phyloP scores from a whole-genome alignment of 2,797 vertebrate species.

The Cirrhinus mrigala region DNA sequence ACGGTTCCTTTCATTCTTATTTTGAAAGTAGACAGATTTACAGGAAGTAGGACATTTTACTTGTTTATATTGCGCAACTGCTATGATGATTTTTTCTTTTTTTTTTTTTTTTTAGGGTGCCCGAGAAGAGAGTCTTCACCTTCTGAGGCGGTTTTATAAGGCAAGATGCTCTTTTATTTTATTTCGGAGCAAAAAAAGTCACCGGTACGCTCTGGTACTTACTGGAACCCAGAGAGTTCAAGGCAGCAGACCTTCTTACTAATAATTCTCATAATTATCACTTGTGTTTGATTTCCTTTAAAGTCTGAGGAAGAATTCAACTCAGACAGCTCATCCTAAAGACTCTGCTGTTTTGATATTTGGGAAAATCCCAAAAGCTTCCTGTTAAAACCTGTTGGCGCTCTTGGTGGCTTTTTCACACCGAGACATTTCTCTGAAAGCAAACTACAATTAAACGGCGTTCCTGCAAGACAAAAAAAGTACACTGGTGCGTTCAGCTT shows the following conservation, averaged over 20 bases:
- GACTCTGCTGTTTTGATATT: constrained; percentile 15
- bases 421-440: constrained; percentile 17
- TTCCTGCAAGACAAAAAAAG: background rate
- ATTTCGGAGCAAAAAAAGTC: background rate
- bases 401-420: background rate
- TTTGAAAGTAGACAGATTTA: constrained; percentile 25
- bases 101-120: constrained; percentile 89
- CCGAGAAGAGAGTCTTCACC: constrained; percentile 94
- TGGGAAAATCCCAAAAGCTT: constrained; percentile 35
- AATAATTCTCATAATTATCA: background rate
- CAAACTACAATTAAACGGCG: background rate
- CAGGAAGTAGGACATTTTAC: background rate
- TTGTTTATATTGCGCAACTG: constrained; percentile 23
- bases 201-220: background rate
- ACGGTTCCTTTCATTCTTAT: constrained; percentile 23
- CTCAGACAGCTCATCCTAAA: background rate
- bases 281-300: constrained; percentile 28
- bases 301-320: constrained; percentile 6
- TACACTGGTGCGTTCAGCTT: background rate
- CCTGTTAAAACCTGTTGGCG: constrained; percentile 38
- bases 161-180: constrained; percentile 68
- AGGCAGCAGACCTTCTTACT: background rate
- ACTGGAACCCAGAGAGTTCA: background rate
- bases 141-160: constrained; percentile 95
- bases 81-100: constrained; percentile 51